Evolutionary conservation across 2,888 invertebrate species (phyloP), one percentile per base, ranked within the genome.

Genomic region (Platycheirus albimanus): DNA sequence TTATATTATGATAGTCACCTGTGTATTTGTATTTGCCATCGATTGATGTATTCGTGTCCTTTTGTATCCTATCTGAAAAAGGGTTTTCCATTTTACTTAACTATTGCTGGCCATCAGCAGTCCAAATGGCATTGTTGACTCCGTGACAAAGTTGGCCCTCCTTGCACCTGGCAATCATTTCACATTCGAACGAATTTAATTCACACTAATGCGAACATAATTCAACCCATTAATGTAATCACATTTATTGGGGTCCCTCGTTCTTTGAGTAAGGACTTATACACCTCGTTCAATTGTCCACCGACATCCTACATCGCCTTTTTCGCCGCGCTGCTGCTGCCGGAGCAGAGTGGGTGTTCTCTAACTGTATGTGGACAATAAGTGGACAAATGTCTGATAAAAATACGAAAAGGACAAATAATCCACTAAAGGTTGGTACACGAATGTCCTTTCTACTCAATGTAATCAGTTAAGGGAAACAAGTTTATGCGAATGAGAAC

Each of bases 151-250:
- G 83, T 66, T 69, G 45, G 74, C 63, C 72, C 83, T 67, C 78
- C 78, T 72, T 83, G 83, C 80, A 85, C 75, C 84, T 75, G 80
- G 81, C 71, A 84, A 75, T 85, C 80, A 75, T 81, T 84, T 81
- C 61, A 85, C 81, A 76, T 81, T 78, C 75, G 75, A 85, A 88
- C 87, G 88, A 90, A 88, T 90, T 90, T 90, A 90, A 90, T 90
- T 90, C 89, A 88, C 89, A 88, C 89, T 90, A 90, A 90, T 90
- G 90, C 88, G 89, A 87, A 88, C 88, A 88, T 90, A 90, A 90
- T 90, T 90, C 88, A 87, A 87, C 86, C 89, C 90, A 90, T 89
- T 90, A 89, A 87, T 87, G 88, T 88, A 90, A 90, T 89, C 89
- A 89, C 88, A 88, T 88, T 89, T 61, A 61, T 61, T 88, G 83